Base-by-base conservation (phyloP, 2,113 vertebrate species). In the Numenius arquata region DNA sequence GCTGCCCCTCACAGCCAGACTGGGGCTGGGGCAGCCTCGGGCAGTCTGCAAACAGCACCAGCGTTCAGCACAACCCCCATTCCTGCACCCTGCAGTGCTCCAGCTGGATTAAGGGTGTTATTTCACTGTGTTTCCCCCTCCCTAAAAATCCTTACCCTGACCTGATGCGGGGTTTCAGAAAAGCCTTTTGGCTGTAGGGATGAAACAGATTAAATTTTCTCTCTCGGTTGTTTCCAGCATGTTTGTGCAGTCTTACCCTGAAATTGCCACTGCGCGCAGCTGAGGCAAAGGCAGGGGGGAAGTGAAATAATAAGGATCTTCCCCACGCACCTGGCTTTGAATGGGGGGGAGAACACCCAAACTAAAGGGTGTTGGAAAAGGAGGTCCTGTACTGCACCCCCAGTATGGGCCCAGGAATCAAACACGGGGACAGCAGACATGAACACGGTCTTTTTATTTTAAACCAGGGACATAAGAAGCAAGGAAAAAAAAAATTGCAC, bases 401-500 rank as follows among this genome's bases (percentile, higher is more conserved):
- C 55, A 20, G 34, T 6, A 10, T 2, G 9, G 58, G 23, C 23
- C 36, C 47, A 32, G 65, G 30, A 81, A 77, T 38, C 8, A 12
- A 5, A 47, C 32, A 13, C 0, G 0, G 15, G 30, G n/a, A 27
- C 36, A 17, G 66, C 52, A 47, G 7, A 47, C 5, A 14, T 85
- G 92, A 95, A 97, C 97, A 98, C 85, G 96, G 92, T 91, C 73
- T 70, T 97, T 97, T 98, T 97, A 98, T 98, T 98, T 97, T 96
- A 97, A 96, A 96, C 58, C 21, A n/a, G 94, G 85, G 95, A 98
- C 94, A 73, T 55, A 91, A 89, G 86, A 98, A 98, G 97, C 95
- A 91, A 97, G 67, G 75, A 90, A 89, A 92, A 90, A 92, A 90
- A 87, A 73, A n/a, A 91, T 56, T 92, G 96, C 97, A 98, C 97